Percentiles rank a stretch among this genome's conserved stretches.
Evolutionary conservation across 2,797 vertebrate species (phyloP).

Genomic region (Sebastes vulpes): DNA sequence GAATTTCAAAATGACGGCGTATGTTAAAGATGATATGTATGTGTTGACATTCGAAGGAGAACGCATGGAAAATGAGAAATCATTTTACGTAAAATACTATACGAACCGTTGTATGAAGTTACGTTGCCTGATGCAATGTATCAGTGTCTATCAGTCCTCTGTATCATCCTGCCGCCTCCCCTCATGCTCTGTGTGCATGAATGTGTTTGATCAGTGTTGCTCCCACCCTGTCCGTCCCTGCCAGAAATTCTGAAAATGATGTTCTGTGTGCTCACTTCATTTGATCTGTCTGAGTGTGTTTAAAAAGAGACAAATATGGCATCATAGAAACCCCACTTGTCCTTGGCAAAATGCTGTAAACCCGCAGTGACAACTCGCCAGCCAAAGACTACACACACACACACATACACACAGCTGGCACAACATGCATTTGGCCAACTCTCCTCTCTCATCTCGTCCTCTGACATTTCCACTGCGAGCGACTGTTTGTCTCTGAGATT

Average conservation of each 20-base stretch:
- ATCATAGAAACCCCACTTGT: slow-evolving; percentile 60
- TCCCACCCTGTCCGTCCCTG: slow-evolving; percentile 23
- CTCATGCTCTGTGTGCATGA: background rate
- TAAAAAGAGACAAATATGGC: slow-evolving; percentile 62
- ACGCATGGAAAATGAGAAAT: too few species aligned
- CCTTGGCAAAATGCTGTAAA: slow-evolving; percentile 63
- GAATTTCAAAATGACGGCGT: too few species aligned
- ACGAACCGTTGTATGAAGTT: background rate
- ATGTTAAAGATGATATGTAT: too few species aligned
- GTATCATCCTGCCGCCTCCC: background rate
- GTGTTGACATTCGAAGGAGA: too few species aligned
- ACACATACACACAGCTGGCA: slow-evolving; percentile 51
- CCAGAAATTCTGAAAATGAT: slow-evolving; percentile 63
- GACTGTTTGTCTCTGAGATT: slow-evolving; percentile 34
- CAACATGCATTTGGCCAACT: slow-evolving; percentile 38
- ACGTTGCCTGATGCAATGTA: background rate
- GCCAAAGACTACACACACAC: slow-evolving; percentile 46
- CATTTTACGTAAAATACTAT: too few species aligned
- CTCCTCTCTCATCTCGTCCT: slow-evolving; percentile 48
- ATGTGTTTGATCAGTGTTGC: slow-evolving; percentile 49
- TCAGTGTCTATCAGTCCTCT: background rate
- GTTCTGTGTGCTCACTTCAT: slow-evolving; percentile 56
- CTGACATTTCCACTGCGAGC: slow-evolving; percentile 47
- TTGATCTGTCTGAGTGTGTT: slow-evolving; percentile 61
- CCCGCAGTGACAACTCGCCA: slow-evolving; percentile 45